Base-by-base conservation (phyloP, 2,797 vertebrate species). In the Chaunax sp. region DNA sequence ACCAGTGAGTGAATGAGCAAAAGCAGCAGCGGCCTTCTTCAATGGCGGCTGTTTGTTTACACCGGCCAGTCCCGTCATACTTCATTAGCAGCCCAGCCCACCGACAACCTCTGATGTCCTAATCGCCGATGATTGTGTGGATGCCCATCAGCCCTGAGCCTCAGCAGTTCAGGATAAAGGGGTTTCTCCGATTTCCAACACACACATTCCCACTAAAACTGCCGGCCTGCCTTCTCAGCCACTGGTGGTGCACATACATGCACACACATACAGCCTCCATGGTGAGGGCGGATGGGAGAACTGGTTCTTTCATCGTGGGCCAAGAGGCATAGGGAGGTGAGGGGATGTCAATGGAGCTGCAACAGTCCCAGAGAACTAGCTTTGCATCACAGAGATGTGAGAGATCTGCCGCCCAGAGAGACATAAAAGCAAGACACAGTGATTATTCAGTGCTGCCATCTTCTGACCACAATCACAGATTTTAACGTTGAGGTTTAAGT, bases 31-130 rank as follows among this genome's bases (percentile, higher is more conserved):
- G 84, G 92, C 75, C 81, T 81, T 87, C 90, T 92, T 93, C 91
- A 92, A 90, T 92, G 84, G 85, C 50, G 81, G 84, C 90, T 91
- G 91, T 92, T 93, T 93, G 90, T 93, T 93, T 94, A 93, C 88
- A 91, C 90, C 90, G 70, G 85, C 75, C 87, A 87, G 87, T 77
- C 87, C 89, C 85, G 84, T 92, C 90, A 91, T 91, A 90, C 89
- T 90, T 92, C 90, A 94, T 94, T 94, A 94, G 90, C 84, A 90
- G 90, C 88, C 89, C 85, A 88, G 81, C 87, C 91, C 89, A 87
- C 81, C 85, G 82, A 92, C 78, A 85, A 82, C 80, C 89, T 91
- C 86, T 92, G 90, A 92, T 91, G 89, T 91, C 75, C 91, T 90
- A 88, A 92, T 91, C 82, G 65, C 78, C 33, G 52, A 80, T 82